Percentiles rank a stretch among this genome's conserved stretches.
phyloP scores from a whole-genome alignment of 2,888 invertebrate species.

The Enchytraeus crypticus region DNA sequence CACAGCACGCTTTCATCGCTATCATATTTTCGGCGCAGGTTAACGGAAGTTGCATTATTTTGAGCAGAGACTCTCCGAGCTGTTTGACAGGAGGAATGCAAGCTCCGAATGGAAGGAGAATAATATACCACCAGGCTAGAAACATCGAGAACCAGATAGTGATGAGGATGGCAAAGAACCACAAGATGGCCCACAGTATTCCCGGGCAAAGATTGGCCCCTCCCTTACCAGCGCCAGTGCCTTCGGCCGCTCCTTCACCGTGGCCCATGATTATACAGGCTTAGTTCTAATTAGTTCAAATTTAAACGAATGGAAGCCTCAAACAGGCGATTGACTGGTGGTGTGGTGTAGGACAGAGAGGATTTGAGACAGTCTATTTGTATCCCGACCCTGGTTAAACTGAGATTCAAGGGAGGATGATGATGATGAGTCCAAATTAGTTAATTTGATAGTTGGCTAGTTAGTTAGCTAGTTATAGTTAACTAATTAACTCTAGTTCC shows the following conservation, averaged over 20 bases:
- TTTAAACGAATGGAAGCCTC: too few relatives aligned
- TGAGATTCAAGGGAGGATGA: too few relatives aligned
- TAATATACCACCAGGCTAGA: slow-evolving; percentile 32
- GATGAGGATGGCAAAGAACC: slow-evolving; percentile 29
- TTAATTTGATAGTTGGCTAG: too few relatives aligned
- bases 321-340: too few relatives aligned
- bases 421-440: too few relatives aligned
- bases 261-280: too few relatives aligned
- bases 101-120: slow-evolving; percentile 33
- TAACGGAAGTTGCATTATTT: slow-evolving; percentile 33
- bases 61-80: slow-evolving; percentile 30
- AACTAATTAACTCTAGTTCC: too few relatives aligned
- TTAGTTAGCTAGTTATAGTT: too few relatives aligned
- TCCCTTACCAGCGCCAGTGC: slow-evolving; percentile 9
- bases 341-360: too few relatives aligned
- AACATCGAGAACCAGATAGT: slow-evolving; percentile 29
- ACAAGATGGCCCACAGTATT: slow-evolving; percentile 34
- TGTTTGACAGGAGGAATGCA: slow-evolving; percentile 24
- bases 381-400: too few relatives aligned
- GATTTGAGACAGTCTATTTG: too few relatives aligned
- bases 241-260: background rate
- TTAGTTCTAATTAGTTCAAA: too few relatives aligned
- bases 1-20: slow-evolving; percentile 36
- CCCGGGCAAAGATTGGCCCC: slow-evolving; percentile 33
- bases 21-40: slow-evolving; percentile 37